Evolutionary conservation across 2,888 invertebrate species (phyloP), one percentile per base, ranked within the genome.

Genomic region (Galerucella nymphaeae): DNA sequence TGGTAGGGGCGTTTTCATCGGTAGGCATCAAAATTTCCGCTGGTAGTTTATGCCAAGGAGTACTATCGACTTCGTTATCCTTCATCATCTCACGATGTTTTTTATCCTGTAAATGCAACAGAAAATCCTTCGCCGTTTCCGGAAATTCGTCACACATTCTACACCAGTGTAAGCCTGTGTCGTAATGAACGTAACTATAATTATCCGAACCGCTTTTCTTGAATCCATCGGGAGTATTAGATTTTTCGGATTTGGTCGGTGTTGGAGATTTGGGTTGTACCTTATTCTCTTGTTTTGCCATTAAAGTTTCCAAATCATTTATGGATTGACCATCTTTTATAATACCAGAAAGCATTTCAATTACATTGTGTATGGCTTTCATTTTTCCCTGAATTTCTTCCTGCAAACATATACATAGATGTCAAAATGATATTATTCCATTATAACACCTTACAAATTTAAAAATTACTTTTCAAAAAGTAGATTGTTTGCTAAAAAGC

Each of bases 101-200:
- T 75, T 91, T 90, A 66, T 92, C 90, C 84, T 96, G 96, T 79
- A 96, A 89, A 88, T 96, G 96, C 85, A 93, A 92, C 79, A 96
- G 87, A 85, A 93, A 94, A 85, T 95, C 94, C 85, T 95, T 94
- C 66, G 95, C 95, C 2, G 95, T 94, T 82, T 93, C 91, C 42
- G 96, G 96, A 86, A 96, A 96, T 80, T 93, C 93, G 85, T 94
- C 93, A 87, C 96, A 96, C 64, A 92, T 90, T 70, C 94, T 90
- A 85, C 96, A 96, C 96, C 96, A 96, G 85, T 96, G 95, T 90
- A 94, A 92, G 87, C 95, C 95, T 0, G 95, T 94, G 86, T 96
- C 96, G 84, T 94, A 96, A 87, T 94, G 94, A 67, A 94, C 92
- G 83, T 93, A 94, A 90, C 16, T 18, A n/a, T 18, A 53, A 53